phyloP scores from a whole-genome alignment of 2,797 vertebrate genomes.

The Trachops cirrhosus region DNA sequence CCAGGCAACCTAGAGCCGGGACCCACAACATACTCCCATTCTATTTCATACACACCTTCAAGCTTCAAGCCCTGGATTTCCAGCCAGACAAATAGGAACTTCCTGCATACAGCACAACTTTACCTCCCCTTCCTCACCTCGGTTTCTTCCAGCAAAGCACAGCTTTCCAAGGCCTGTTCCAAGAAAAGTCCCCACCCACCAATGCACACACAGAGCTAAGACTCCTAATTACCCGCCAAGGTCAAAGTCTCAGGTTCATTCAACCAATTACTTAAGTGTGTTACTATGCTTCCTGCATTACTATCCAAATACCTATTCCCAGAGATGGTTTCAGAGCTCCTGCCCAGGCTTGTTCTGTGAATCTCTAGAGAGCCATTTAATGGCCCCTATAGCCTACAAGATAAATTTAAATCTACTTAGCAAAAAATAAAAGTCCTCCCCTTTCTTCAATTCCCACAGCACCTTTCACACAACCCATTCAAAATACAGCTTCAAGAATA shows the following conservation, averaged over 20 bases:
- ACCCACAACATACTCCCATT: not conserved
- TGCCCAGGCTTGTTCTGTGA: not conserved
- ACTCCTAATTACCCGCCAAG: not conserved
- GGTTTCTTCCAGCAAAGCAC: not conserved
- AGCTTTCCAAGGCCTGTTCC: constrained; percentile 26
- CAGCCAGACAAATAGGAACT: not conserved
- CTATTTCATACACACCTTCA: not conserved
- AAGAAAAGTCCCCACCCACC: constrained; percentile 48
- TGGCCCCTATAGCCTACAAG: not conserved
- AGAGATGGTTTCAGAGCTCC: not conserved
- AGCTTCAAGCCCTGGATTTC: not conserved
- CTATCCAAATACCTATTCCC: not conserved
- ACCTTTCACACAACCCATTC: not conserved
- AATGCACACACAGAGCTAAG: not conserved
- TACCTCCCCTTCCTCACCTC: not conserved
- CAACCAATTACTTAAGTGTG: not conserved
- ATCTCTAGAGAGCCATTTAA: constrained; percentile 1
- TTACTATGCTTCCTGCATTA: not conserved
- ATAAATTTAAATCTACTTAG: constrained; percentile 1
- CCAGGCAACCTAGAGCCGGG: not conserved
- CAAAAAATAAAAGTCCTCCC: not conserved
- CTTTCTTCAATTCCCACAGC: not conserved
- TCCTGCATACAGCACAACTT: not conserved
- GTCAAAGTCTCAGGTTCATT: constrained; percentile 68
- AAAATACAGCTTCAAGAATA: not conserved